Conservation (phyloP, 2,888 invertebrate genomes). For the Drosophila borealis region DNA sequence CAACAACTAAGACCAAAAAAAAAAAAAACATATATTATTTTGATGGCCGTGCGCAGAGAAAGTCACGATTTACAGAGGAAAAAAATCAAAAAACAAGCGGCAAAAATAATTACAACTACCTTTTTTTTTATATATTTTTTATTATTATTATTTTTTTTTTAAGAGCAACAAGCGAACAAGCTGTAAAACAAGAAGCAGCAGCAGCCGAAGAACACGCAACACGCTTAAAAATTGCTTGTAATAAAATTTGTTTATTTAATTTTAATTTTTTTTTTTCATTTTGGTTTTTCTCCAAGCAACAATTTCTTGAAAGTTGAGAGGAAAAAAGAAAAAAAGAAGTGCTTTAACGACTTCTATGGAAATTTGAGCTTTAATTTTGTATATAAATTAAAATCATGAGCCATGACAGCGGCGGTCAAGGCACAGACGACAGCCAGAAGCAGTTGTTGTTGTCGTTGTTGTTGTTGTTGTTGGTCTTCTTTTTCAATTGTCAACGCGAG, state of each 20-base stretch:
- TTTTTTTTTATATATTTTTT: constrained; percentile 15
- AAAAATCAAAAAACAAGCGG: constrained; percentile 36
- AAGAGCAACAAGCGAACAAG: constrained; percentile 19
- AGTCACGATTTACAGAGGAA: constrained; percentile 48
- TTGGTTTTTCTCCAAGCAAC: constrained; percentile 6
- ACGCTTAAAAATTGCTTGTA: constrained; percentile 43
- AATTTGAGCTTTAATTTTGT: constrained; percentile 55
- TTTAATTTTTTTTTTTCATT: constrained; percentile 2
- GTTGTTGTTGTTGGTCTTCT: background rate
- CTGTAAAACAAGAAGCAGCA: constrained; percentile 5
- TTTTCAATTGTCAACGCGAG: constrained; percentile 42
- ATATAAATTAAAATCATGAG: constrained; percentile 62
- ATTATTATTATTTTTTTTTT: constrained; percentile 1
- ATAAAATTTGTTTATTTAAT: constrained; percentile 45
- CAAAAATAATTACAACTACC: constrained; percentile 64
- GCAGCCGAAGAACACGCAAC: constrained; percentile 46
- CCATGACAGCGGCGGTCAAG: constrained; percentile 56
- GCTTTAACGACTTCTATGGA: constrained; percentile 64
- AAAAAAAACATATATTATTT: constrained; percentile 46
- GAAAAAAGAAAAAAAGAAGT: background rate
- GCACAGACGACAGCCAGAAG: constrained; percentile 22
- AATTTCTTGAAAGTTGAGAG: constrained; percentile 31
- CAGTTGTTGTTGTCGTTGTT: constrained; percentile 9
- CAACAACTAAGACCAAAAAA: constrained; percentile 17
- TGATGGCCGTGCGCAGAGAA: constrained; percentile 51